phyloP scores from a whole-genome alignment of 2,113 vertebrate genomes.

The Psophia crepitans region DNA sequence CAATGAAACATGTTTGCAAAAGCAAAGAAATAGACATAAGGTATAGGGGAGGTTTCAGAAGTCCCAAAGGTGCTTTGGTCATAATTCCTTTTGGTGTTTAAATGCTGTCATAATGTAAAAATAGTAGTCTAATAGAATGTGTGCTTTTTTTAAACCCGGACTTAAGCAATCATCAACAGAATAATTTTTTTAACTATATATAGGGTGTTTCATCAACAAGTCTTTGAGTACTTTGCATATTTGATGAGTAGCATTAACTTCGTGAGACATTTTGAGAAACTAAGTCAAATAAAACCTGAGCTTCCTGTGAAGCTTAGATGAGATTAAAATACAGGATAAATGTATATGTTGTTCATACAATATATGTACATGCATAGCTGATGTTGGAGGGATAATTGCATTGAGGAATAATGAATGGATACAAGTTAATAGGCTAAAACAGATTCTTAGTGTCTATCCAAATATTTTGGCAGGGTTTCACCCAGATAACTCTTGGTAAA shows the following conservation, averaged over 20 bases:
- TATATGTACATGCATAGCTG: background rate
- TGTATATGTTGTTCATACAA: background rate
- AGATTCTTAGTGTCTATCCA: background rate
- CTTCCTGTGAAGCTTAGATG: background rate
- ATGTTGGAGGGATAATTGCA: background rate
- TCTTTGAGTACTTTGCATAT: background rate
- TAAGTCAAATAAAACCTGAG: background rate
- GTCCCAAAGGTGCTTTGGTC: background rate
- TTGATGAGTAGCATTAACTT: background rate
- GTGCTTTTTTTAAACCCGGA: background rate
- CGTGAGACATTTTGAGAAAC: background rate
- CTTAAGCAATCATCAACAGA: background rate
- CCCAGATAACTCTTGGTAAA: background rate
- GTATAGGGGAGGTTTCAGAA: background rate
- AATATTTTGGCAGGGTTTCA: slow-evolving; percentile 33
- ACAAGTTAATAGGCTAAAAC: background rate
- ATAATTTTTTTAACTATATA: background rate
- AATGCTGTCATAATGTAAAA: background rate
- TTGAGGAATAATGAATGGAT: background rate
- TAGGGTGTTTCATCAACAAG: background rate
- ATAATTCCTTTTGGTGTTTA: background rate
- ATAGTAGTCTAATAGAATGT: background rate
- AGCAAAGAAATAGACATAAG: background rate
- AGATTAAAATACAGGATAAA: background rate
- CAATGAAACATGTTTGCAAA: background rate